Evolutionary conservation across 2,888 invertebrate genomes (phyloP), one percentile per base, ranked within the genome.

Genomic region (Osmoderma eremita): DNA sequence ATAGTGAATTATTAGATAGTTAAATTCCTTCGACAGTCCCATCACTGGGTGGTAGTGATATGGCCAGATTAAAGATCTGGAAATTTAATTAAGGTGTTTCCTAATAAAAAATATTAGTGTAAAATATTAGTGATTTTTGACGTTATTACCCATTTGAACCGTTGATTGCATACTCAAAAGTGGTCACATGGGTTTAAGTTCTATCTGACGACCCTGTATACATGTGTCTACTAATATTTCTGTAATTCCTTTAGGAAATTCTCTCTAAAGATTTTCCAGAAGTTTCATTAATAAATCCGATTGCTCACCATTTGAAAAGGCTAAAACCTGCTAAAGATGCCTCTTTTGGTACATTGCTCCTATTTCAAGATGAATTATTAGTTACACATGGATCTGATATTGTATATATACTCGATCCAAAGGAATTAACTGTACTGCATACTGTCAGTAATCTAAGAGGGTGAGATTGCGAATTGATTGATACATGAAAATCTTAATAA

Each of bases 391-490:
- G 89, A 80, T 88, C 88, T 41, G 86, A 87, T 66, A 80, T 88
- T 56, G 83, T 95, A 30, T 91, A 91, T 75, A 86, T 96, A 54
- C 83, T 96, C 42, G 91, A 95, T 84, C 90, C 94, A 18, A 82
- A 87, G 42, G 86, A 87, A 63, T 85, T 90, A 69, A 86, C 86
- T 54, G 87, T 93, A 10, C 85, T 91, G 54, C 89, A 89, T 0
- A 87, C 87, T 2, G 88, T 91, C 17, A 87, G 86, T 65, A 87
- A 89, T 56, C 84, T 90, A 68, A 83, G 87, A 70, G 86, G 85
- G 85, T 89, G 74, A 68, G 38, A 78, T 3, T 77, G 78, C 68
- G 42, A 22, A 10, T 64, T 64, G n/a, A 30, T 30, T 2, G 5
- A 1, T 30, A 30, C 6, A 30, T 30, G 6, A 30, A 10, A 30